Conservation (phyloP, 1,140 invertebrate genomes). For the Orussus abietinus region DNA sequence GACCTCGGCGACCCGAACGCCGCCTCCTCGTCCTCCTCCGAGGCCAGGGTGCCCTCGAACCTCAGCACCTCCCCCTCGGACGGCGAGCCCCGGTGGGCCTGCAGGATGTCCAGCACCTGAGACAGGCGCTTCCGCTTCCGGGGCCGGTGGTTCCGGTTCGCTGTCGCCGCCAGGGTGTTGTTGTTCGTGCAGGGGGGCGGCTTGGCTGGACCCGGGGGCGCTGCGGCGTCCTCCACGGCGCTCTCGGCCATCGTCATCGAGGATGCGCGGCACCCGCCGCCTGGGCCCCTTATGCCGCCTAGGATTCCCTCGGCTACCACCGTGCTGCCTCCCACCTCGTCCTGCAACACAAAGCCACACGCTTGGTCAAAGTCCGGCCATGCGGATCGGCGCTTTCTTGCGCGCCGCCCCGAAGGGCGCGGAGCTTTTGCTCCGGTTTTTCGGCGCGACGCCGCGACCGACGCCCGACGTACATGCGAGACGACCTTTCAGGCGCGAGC, state of each 20-base stretch:
- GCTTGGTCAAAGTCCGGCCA: too few species aligned
- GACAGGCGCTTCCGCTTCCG: slow-evolving; percentile 71
- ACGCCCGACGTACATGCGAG: too few species aligned
- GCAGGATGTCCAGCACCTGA: slow-evolving; percentile 71
- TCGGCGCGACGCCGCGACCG: too few species aligned
- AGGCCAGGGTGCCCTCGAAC: slow-evolving; percentile 49
- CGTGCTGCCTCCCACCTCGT: slow-evolving; percentile 45
- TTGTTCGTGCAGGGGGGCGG: slow-evolving; percentile 53
- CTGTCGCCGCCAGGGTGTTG: slow-evolving; percentile 58
- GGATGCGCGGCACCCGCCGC: slow-evolving; percentile 58
- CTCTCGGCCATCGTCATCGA: slow-evolving; percentile 68
- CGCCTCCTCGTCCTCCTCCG: slow-evolving; percentile 47
- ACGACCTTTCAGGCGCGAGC: too few species aligned
- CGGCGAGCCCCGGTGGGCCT: slow-evolving; percentile 47
- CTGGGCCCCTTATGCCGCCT: slow-evolving; percentile 52
- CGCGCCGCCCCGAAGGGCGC: too few species aligned
- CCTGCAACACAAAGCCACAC: too few species aligned
- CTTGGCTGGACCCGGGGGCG: slow-evolving; percentile 52
- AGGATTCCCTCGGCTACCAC: slow-evolving; percentile 49
- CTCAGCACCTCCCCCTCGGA: slow-evolving; percentile 43
- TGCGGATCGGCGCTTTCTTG: too few species aligned
- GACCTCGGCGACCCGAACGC: slow-evolving; percentile 41
- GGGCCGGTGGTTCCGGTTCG: slow-evolving; percentile 61
- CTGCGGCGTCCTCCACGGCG: slow-evolving; percentile 56
- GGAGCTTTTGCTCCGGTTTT: too few species aligned